phyloP scores from a whole-genome alignment of 2,888 invertebrate species.

The Stenichneumon culpator region DNA sequence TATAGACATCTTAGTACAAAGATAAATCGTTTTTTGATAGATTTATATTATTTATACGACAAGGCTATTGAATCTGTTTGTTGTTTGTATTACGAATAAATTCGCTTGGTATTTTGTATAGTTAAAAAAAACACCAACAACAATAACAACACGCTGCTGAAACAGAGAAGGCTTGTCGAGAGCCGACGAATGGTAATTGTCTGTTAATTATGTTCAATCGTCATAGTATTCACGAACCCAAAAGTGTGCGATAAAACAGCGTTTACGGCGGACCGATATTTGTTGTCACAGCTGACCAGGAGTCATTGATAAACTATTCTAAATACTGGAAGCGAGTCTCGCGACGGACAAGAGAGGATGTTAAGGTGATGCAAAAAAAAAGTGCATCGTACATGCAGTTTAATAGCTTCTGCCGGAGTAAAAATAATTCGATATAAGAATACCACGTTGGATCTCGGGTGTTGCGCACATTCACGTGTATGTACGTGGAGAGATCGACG shows the following conservation, averaged over 20 bases:
- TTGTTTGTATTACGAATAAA: constrained; percentile 68
- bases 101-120: constrained; percentile 53
- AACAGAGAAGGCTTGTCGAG: constrained; percentile 10
- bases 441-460: constrained; percentile 25
- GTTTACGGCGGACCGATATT: constrained; percentile 22
- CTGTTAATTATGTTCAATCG: constrained; percentile 2
- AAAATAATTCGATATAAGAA: constrained; percentile 35
- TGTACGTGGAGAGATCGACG: constrained; percentile 13
- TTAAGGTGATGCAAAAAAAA: constrained; percentile 7
- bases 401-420: constrained; percentile 57
- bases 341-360: not conserved
- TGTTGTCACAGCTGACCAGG: constrained; percentile 33
- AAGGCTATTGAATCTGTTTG: constrained; percentile 71
- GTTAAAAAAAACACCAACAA: constrained; percentile 4
- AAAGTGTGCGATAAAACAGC: not conserved
- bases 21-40: constrained; percentile 77
- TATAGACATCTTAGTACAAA: constrained; percentile 77
- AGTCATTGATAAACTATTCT: constrained; percentile 46
- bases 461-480: constrained; percentile 19
- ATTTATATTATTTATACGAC: constrained; percentile 77
- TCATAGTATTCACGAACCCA: constrained; percentile 10
- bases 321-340: constrained; percentile 2
- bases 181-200: constrained; percentile 35
- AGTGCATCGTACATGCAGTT: constrained; percentile 47
- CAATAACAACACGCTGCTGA: constrained; percentile 12